Evolutionary conservation across 1,140 invertebrate genomes (phyloP).

Genomic region (Brachionus plicatilis): DNA sequence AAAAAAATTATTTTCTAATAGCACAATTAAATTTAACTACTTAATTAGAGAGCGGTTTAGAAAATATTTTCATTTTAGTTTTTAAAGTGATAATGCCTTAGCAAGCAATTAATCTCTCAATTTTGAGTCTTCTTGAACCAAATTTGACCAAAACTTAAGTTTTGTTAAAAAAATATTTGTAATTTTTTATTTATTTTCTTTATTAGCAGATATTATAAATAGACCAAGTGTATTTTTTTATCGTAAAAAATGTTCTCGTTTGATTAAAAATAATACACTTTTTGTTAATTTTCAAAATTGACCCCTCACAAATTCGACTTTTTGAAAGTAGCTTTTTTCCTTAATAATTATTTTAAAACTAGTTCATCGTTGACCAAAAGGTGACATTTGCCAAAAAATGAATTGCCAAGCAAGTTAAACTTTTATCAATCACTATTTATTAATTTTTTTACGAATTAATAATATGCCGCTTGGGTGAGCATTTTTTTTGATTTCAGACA

Average conservation of each 20-base stretch:
- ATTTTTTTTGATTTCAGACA: too few species aligned
- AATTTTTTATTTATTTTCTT: background rate
- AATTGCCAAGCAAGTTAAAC: too few species aligned
- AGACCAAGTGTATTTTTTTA: too few species aligned
- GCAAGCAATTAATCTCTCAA: background rate
- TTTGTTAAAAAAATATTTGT: background rate
- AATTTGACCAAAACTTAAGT: background rate
- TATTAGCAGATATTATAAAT: background rate
- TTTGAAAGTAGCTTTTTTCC: background rate
- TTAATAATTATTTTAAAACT: background rate
- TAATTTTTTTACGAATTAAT: too few species aligned
- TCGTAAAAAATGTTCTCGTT: too few species aligned
- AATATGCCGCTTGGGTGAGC: too few species aligned
- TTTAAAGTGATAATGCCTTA: background rate
- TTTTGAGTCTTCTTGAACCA: background rate
- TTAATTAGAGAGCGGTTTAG: background rate
- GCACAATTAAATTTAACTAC: background rate
- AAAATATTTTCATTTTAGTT: background rate
- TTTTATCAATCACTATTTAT: too few species aligned
- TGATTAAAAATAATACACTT: background rate
- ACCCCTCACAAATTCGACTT: background rate
- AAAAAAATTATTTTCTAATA: background rate
- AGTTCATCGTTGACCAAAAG: background rate
- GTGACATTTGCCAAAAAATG: background rate
- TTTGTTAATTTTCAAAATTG: background rate